Evolutionary conservation across 2,797 vertebrate genomes (phyloP), one percentile per base, ranked within the genome.

Genomic region (Acanthiza pusilla): DNA sequence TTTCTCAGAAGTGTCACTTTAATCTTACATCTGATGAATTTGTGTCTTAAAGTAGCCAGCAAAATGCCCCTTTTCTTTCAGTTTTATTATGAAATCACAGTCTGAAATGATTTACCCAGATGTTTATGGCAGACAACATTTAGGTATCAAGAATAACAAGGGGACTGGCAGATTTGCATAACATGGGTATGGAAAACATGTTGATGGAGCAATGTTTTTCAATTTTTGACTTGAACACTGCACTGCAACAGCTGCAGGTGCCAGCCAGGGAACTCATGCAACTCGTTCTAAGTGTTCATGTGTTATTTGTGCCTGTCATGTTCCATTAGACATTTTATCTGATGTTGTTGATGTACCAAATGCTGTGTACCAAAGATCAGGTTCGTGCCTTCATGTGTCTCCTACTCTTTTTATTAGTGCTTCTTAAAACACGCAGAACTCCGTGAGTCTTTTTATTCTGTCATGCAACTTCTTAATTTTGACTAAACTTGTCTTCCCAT

Each of bases 241-340:
- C 40, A 68, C 36, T 66, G 30, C 51, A 93, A 88, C 75, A 89
- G 58, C 73, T 94, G 73, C 76, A 93, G 66, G 68, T 3, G 2
- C 50, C 82, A 92, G n/a, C 10, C 70, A 92, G 70, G 80, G 75
- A 94, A 50, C 36, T 58, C 54, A 16, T 27, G 10, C 72, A 72
- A 58, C 22, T 16, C 0, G 0, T 18, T 89, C 16, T 18, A 66
- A 70, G 29, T 63, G 23, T 84, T 93, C 76, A 43, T 91, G 43
- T 61, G 53, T 76, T 89, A 86, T 81, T 91, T 88, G 85, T 94
- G 62, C 70, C 70, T 95, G 89, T 73, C 92, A 57, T 91, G 76
- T 89, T 93, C 55, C 73, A 79, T 73, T 55, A 88, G 73, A 84
- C 1, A 0, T 81, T 87, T 88, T 85, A 75, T 58, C 61, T 92